phyloP scores from a whole-genome alignment of 2,113 vertebrate genomes.

The Catharus bicknelli region DNA sequence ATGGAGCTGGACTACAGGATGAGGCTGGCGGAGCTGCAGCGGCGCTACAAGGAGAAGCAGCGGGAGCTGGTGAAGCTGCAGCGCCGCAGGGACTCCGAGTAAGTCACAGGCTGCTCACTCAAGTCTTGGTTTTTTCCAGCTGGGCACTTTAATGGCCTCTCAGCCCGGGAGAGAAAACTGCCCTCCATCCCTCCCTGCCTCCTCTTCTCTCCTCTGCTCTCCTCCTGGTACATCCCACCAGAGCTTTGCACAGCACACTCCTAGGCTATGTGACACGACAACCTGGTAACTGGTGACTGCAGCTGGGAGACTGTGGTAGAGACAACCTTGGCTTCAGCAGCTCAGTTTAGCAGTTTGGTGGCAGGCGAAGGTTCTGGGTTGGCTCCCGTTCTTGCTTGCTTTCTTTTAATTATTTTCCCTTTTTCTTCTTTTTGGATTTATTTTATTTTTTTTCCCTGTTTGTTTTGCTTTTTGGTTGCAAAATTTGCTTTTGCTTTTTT shows the following conservation, averaged over 20 bases:
- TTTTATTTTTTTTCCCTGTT: constrained; percentile 6
- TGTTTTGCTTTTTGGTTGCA: constrained; percentile 24
- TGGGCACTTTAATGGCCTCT: constrained; percentile 2
- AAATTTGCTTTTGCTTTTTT: constrained; percentile 20
- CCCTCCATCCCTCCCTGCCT: constrained; percentile 3
- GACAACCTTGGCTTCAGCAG: constrained; percentile 58
- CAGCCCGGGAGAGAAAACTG: not conserved
- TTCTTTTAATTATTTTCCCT: constrained; percentile 33
- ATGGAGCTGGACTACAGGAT: constrained; percentile 93
- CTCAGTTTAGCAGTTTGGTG: constrained; percentile 64
- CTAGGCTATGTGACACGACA: constrained; percentile 36
- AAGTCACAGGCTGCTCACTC: constrained; percentile 61
- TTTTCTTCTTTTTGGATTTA: not conserved
- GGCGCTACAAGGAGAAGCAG: constrained; percentile 93
- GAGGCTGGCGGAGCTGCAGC: constrained; percentile 91
- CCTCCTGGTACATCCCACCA: not conserved
- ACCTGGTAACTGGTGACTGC: constrained; percentile 14
- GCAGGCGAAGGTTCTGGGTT: constrained; percentile 47
- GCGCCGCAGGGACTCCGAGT: constrained; percentile 89
- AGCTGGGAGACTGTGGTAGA: constrained; percentile 29
- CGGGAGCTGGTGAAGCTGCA: constrained; percentile 91
- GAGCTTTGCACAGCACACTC: constrained; percentile 50
- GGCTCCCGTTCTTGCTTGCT: constrained; percentile 37
- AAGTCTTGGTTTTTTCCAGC: constrained; percentile 4
- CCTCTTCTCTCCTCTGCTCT: not conserved